phyloP scores from a whole-genome alignment of 92 coral and sea anemone genomes.

The Siderastrea radians region DNA sequence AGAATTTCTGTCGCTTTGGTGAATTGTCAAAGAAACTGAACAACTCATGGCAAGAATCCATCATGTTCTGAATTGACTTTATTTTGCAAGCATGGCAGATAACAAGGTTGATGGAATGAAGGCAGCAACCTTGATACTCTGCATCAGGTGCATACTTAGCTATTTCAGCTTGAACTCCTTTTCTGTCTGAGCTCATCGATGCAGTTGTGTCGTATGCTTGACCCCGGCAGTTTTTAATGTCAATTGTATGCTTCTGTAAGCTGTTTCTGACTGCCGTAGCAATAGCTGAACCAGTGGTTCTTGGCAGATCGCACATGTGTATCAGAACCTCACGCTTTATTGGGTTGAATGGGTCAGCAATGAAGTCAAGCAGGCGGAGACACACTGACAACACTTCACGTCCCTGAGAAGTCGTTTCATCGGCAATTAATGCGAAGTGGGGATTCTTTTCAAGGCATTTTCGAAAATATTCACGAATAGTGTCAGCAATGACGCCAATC shows the following conservation, averaged over 20 bases:
- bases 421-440: constrained; percentile 73
- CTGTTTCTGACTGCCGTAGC: constrained; percentile 78
- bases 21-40: constrained; percentile 87
- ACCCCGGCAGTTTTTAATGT: constrained; percentile 80
- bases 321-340: constrained; percentile 76
- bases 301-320: constrained; percentile 79
- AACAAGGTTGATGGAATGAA: constrained; percentile 82
- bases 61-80: constrained; percentile 73
- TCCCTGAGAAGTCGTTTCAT: constrained; percentile 81
- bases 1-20: constrained; percentile 85
- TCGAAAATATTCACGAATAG: constrained; percentile 61
- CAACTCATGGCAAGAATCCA: constrained; percentile 79
- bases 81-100: constrained; percentile 78
- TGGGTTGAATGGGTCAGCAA: constrained; percentile 70
- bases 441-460: constrained; percentile 67
- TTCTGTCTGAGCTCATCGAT: constrained; percentile 80
- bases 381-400: constrained; percentile 79
- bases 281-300: constrained; percentile 78
- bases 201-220: constrained; percentile 84
- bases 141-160: constrained; percentile 84
- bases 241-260: constrained; percentile 73
- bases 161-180: constrained; percentile 83
- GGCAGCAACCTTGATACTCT: constrained; percentile 80
- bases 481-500: constrained; percentile 47
- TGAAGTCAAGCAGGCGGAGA: constrained; percentile 77